Evolutionary conservation across 2,888 invertebrate genomes (phyloP).

Genomic region (Maniola hyperantus): DNA sequence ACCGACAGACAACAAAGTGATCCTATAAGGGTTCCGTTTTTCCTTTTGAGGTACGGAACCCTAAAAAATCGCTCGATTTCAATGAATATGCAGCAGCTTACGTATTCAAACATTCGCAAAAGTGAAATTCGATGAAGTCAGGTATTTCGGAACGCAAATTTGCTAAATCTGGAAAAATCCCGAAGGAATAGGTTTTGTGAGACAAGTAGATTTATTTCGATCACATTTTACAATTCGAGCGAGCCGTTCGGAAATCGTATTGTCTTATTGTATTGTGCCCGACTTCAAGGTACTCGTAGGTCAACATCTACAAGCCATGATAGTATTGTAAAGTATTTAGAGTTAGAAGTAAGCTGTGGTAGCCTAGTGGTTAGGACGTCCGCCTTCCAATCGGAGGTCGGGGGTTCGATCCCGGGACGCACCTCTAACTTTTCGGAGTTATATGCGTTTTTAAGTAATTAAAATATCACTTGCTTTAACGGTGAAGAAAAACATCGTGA

Average conservation of each 20-base stretch:
- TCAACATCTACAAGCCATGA: background rate
- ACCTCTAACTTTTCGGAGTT: too few relatives aligned
- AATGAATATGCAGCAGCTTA: conserved; percentile 32
- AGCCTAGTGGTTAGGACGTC: too few relatives aligned
- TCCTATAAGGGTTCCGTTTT: too few relatives aligned
- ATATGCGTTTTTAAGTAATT: too few relatives aligned
- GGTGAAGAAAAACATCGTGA: too few relatives aligned
- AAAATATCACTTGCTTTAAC: too few relatives aligned
- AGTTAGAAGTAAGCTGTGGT: too few relatives aligned
- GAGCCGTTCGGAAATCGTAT: conserved; percentile 36
- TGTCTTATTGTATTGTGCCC: conserved; percentile 32
- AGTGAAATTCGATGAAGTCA: conserved; percentile 35
- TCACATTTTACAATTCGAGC: conserved; percentile 37
- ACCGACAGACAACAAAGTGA: too few relatives aligned
- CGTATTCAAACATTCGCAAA: conserved; percentile 32
- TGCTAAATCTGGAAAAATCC: conserved; percentile 37
- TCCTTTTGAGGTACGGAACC: too few relatives aligned
- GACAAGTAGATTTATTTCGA: conserved; percentile 41
- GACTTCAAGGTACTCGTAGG: background rate
- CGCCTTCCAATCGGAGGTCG: too few relatives aligned
- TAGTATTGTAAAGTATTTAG: too few relatives aligned
- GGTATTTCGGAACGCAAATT: conserved; percentile 39
- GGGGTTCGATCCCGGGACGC: too few relatives aligned
- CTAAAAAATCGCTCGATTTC: conserved; percentile 5
- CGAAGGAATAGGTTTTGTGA: conserved; percentile 34